phyloP scores from a whole-genome alignment of 2,888 invertebrate genomes.

The Cantharis flavilabris region DNA sequence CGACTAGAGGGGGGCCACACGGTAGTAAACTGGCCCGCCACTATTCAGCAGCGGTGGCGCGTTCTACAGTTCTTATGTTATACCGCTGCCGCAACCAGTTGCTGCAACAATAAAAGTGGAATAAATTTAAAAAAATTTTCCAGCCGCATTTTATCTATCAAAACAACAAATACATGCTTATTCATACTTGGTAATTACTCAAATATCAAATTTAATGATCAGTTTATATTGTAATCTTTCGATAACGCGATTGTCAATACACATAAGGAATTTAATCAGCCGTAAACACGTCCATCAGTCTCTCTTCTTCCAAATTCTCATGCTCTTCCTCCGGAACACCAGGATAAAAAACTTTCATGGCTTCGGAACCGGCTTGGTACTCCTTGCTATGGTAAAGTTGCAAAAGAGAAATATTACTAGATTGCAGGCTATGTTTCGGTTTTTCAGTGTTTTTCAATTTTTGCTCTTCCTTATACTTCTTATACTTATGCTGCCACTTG shows the following conservation, averaged over 20 bases:
- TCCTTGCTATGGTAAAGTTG: constrained; percentile 27
- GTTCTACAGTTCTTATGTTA: constrained; percentile 49
- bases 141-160: not conserved
- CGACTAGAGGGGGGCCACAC: constrained; percentile 40
- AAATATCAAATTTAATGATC: too few species aligned
- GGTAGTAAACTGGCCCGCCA: constrained; percentile 48
- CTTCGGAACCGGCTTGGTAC: constrained; percentile 24
- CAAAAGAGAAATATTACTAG: constrained; percentile 12
- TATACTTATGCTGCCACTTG: constrained; percentile 27
- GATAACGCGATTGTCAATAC: too few species aligned
- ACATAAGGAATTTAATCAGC: too few species aligned
- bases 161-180: not conserved
- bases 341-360: constrained; percentile 23
- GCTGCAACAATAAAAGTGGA: constrained; percentile 17
- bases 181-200: not conserved
- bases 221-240: too few species aligned
- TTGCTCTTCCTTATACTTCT: constrained; percentile 11
- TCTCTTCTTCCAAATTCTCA: not conserved
- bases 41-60: constrained; percentile 53
- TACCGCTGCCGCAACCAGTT: constrained; percentile 31
- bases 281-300: not conserved
- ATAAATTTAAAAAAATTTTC: constrained; percentile 4
- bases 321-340: not conserved
- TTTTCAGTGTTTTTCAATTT: constrained; percentile 13
- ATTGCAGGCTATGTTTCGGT: not conserved